phyloP scores from a whole-genome alignment of 2,888 invertebrate species.

The Cryptus armator region DNA sequence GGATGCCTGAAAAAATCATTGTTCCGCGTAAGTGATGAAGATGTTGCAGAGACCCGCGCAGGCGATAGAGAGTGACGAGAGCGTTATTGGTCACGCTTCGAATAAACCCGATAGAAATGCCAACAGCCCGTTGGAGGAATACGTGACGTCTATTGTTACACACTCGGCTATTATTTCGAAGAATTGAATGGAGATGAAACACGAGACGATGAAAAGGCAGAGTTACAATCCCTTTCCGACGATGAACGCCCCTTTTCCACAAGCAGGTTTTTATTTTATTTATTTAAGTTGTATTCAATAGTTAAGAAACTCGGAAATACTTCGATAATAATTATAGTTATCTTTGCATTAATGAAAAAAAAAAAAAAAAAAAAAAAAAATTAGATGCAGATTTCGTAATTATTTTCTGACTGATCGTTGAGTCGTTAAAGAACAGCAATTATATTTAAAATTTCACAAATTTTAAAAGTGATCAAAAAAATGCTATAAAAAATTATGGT shows the following conservation, averaged over 20 bases:
- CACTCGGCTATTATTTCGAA: slow-evolving; percentile 8
- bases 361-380: too few relatives aligned
- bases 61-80: slow-evolving; percentile 27
- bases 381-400: too few relatives aligned
- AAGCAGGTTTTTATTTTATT: too few relatives aligned
- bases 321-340: too few relatives aligned
- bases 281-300: background rate
- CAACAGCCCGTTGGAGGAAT: slow-evolving; percentile 31
- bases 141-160: slow-evolving; percentile 25
- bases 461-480: too few relatives aligned
- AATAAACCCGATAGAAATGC: slow-evolving; percentile 36
- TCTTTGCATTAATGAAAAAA: too few relatives aligned
- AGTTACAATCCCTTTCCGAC: background rate
- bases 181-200: slow-evolving; percentile 8
- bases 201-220: background rate
- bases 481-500: too few relatives aligned
- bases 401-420: too few relatives aligned
- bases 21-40: slow-evolving; percentile 21
- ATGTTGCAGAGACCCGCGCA: background rate
- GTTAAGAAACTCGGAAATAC: too few relatives aligned
- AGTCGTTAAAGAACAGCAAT: too few relatives aligned
- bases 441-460: too few relatives aligned
- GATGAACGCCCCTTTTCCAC: background rate
- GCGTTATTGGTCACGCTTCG: slow-evolving; percentile 50
- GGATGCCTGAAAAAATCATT: slow-evolving; percentile 31